phyloP scores from a whole-genome alignment of 2,113 vertebrate genomes.

The Pseudopodoces humilis region DNA sequence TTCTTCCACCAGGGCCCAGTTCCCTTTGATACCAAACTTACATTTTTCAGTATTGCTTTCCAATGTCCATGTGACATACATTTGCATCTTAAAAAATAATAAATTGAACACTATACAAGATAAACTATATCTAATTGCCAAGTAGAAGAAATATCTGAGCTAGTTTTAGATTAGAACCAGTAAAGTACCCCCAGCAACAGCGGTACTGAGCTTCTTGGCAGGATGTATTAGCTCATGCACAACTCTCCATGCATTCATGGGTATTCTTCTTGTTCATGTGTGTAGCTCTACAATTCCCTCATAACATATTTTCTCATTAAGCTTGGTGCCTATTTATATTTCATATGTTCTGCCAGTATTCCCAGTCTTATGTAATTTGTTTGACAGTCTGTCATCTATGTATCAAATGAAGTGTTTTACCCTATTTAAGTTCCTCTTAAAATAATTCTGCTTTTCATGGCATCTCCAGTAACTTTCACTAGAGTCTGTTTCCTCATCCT shows the following conservation, averaged over 20 bases:
- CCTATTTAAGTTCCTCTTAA: background rate
- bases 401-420: background rate
- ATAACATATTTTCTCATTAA: background rate
- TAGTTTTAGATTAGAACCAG: background rate
- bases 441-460: background rate
- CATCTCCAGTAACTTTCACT: background rate
- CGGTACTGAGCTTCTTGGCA: background rate
- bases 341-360: background rate
- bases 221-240: background rate
- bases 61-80: background rate
- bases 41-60: background rate
- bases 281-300: background rate
- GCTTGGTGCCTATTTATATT: background rate
- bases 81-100: background rate
- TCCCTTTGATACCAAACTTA: background rate
- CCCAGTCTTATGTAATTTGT: background rate
- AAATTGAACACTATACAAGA: background rate
- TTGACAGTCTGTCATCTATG: background rate
- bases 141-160: background rate
- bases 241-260: background rate
- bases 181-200: background rate
- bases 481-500: background rate
- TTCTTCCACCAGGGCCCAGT: background rate
- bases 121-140: background rate
- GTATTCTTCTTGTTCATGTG: background rate